Evolutionary conservation across 2,888 invertebrate genomes (phyloP), one percentile per base, ranked within the genome.

Genomic region (Drosophila barbarae): DNA sequence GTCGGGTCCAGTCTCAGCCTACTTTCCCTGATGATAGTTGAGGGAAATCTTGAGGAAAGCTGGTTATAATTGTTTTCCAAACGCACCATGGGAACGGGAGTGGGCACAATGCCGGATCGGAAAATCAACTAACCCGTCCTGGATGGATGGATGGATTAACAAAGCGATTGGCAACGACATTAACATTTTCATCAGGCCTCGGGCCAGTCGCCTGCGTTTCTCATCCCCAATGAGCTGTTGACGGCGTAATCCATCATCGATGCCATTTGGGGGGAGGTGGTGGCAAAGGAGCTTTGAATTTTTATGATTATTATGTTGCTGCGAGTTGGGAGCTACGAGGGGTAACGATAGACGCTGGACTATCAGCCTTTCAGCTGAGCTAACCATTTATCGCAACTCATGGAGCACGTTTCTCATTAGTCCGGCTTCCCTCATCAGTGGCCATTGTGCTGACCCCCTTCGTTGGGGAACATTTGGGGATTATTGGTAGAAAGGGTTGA

Each of bases 151-250:
- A 81, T 80, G 79, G 82, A 81, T 80, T 80, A 80, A 81, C 73
- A 81, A 75, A 84, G 73, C 86, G 86, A 80, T 80, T 80, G 84
- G 86, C 84, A 80, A 84, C 76, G 84, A 80, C 79, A 84, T 85
- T 80, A 80, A 78, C 86, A 80, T 86, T 80, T 84, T 85, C 85
- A 80, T 84, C 79, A 80, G 85, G 79, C 79, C 54, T 63, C 47
- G 54, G 71, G 68, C 39, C n/a, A 15, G 35, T 21, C 42, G 26
- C 26, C 28, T 34, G 38, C 41, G 32, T 5, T 13, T 13, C 35
- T 8, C 49, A 55, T 55, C 51, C 36, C 36, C 38, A 30, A 39
- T n/a, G 47, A 55, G 58, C 65, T 77, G 68, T 65, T 80, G 81
- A 77, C 72, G 65, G 67, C 52, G 79, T 85, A 80, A 80, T 80